Evolutionary conservation across 2,113 vertebrate genomes (phyloP), one percentile per base, ranked within the genome.

Genomic region (Tachysurus fulvidraco): DNA sequence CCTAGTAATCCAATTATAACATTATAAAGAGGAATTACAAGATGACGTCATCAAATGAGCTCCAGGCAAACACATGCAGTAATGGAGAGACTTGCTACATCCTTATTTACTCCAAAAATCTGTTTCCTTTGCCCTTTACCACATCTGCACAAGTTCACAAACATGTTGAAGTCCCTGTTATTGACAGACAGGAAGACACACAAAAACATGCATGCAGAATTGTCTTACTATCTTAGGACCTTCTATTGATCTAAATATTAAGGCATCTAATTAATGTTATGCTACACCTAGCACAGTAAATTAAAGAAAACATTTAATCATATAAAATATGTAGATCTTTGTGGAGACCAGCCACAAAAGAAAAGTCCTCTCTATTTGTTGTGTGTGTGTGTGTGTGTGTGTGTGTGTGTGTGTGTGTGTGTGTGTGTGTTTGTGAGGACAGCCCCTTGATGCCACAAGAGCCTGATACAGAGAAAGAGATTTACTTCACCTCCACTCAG

Each of bases 61-160:
- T 44, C 57, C 78, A 57, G 78, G 55, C 55, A 36, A 59, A 41
- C 30, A 41, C 28, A 59, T 23, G 78, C 9, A 80, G 78, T 59
- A 41, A 36, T 57, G 28, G 54, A 80, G 77, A 78, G 76, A 55
- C n/a, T 28, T 16, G 50, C 76, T 30, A 59, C 10, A 10, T 55
- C 76, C 50, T 28, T 79, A 79, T 79, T 79, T 28, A 79, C 76
- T 79, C 54, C 77, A 79, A 57, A 59, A 79, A 59, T 79, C 54
- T 57, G 77, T 59, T 57, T 54, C 46, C 50, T 28, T 52, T 54
- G 10, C 17, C n/a, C 17, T 60, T 60, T 23, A 44, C 78, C 57
- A 81, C 55, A 81, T 81, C 78, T 60, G 78, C 55, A 81, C 5
- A 1, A 23, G 36, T 41, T 59, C 30, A 59, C 30, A 41, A 80